Conservation (phyloP, 2,113 vertebrate genomes). For the Pterocles gutturalis region DNA sequence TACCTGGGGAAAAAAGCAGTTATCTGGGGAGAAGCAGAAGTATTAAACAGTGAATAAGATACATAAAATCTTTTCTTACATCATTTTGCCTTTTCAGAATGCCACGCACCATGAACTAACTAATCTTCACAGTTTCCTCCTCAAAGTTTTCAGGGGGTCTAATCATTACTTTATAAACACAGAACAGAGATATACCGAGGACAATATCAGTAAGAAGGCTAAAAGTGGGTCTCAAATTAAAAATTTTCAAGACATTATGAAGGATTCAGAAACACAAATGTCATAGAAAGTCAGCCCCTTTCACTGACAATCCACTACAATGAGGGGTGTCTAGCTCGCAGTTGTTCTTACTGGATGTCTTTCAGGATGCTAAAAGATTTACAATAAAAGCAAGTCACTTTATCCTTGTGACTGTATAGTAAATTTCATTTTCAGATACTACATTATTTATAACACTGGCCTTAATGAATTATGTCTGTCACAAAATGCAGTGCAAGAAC, state of each 20-base stretch:
- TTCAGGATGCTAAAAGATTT: neutral
- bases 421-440: neutral
- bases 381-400: neutral
- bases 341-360: neutral
- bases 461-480: neutral
- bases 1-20: neutral
- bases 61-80: neutral
- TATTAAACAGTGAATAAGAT: neutral
- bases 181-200: neutral
- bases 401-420: neutral
- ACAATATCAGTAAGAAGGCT: neutral
- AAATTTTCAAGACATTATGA: neutral
- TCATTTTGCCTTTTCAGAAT: neutral
- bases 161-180: neutral
- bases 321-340: neutral
- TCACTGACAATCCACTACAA: neutral
- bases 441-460: neutral
- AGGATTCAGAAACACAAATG: neutral
- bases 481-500: neutral
- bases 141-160: neutral
- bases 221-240: neutral
- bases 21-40: neutral
- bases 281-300: neutral
- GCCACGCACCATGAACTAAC: neutral
- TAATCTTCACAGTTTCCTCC: neutral